These are phyloP conservation scores for Calephelis perditalis DNA, from an alignment of 2,888 invertebrate genomes.

Conservation along the genomic window DNA sequence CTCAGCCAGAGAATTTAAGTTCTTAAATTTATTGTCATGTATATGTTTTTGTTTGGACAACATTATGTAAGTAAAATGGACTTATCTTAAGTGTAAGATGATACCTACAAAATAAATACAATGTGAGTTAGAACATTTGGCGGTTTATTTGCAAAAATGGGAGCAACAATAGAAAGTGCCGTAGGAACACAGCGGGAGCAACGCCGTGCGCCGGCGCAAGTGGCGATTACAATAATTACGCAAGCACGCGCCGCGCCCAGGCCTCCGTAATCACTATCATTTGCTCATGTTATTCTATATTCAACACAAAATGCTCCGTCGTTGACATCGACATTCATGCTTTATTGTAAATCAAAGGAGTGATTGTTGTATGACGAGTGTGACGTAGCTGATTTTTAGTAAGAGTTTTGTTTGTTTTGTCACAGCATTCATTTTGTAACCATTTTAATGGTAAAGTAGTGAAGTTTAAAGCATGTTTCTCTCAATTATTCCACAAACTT, in stretches of 20 bases:
- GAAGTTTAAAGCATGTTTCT: no score
- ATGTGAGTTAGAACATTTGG: background rate
- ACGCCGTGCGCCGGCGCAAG: constrained; percentile 36
- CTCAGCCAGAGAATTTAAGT: no score
- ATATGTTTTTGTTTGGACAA: no score
- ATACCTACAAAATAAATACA: no score
- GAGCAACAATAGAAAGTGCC: constrained; percentile 33
- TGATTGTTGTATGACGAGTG: constrained; percentile 23
- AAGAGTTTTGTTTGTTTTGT: no score
- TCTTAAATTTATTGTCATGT: no score
- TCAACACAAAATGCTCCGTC: constrained; percentile 63
- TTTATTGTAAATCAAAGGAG: constrained; percentile 26
- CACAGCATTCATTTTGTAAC: no score
- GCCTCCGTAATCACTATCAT: constrained; percentile 70
- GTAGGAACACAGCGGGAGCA: constrained; percentile 33
- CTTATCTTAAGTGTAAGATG: no score
- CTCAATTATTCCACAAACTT: no score
- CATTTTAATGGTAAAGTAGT: no score
- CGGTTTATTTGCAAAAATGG: constrained; percentile 4
- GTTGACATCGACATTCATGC: constrained; percentile 48
- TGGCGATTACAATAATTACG: constrained; percentile 70
- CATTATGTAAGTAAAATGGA: no score
- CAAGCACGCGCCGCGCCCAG: constrained; percentile 61
- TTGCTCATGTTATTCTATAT: constrained; percentile 73
- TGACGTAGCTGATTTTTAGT: background rate